These are phyloP conservation scores for Zaprionus taronus DNA, from an alignment of 1,140 invertebrate genomes.

Conservation along the genomic window DNA sequence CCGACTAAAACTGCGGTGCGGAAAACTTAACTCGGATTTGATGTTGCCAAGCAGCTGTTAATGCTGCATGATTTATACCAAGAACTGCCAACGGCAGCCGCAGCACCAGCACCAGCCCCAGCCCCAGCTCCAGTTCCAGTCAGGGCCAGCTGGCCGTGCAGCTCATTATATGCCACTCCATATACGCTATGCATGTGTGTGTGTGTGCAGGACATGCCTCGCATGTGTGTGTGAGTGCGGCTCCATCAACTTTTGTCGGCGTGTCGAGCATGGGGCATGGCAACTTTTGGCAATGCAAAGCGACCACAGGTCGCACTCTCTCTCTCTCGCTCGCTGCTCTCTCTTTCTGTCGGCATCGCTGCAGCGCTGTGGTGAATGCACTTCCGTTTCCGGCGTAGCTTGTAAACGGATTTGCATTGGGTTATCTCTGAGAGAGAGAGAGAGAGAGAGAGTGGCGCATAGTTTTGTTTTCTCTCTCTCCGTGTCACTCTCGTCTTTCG, in stretches of 20 bases:
- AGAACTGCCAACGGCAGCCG: slow-evolving; percentile 31
- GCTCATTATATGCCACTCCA: slow-evolving; percentile 67
- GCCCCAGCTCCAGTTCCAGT: not conserved
- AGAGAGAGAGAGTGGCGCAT: not conserved
- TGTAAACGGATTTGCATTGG: slow-evolving; percentile 54
- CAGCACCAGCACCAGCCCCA: slow-evolving; percentile 3
- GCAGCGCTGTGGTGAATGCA: slow-evolving; percentile 49
- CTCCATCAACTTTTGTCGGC: slow-evolving; percentile 38
- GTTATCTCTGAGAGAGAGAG: not conserved
- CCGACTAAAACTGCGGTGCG: slow-evolving; percentile 45
- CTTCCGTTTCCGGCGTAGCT: slow-evolving; percentile 44
- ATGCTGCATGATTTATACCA: slow-evolving; percentile 73
- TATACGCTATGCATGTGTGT: slow-evolving; percentile 3
- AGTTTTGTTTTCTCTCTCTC: slow-evolving; percentile 4
- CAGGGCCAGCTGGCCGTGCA: slow-evolving; percentile 24
- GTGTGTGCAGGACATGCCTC: not conserved
- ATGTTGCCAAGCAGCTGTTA: slow-evolving; percentile 76
- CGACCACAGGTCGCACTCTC: slow-evolving; percentile 9
- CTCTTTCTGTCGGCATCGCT: too few relatives aligned
- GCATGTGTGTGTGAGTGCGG: not conserved
- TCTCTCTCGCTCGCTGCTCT: not conserved
- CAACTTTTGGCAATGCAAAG: slow-evolving; percentile 14
- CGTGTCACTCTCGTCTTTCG: slow-evolving; percentile 23
- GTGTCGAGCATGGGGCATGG: not conserved
- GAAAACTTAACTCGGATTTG: slow-evolving; percentile 76